Percentiles rank a stretch among this genome's conserved stretches.
These are phyloP conservation scores for Lacerta viridis DNA, from an alignment of 2,797 vertebrate genomes.

Conservation along the genomic window DNA sequence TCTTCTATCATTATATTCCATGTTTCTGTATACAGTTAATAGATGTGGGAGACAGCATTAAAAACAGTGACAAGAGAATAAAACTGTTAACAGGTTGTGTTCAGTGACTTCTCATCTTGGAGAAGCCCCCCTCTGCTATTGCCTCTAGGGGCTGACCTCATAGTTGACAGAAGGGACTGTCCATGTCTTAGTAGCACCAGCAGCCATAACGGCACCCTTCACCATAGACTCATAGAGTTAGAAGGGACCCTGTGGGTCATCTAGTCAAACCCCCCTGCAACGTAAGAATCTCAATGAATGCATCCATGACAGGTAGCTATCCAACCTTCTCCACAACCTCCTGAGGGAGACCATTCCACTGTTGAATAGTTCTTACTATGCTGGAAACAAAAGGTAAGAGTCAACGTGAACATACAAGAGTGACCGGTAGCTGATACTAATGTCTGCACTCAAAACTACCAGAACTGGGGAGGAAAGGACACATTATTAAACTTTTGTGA, in stretches of 20 bases:
- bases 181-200: neutral
- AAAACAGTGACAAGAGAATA: neutral
- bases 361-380: no score
- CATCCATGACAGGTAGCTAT: no score
- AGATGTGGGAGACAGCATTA: neutral
- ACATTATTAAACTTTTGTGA: neutral
- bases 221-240: no score
- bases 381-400: neutral
- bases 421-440: no score
- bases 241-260: no score
- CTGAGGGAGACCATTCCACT: no score
- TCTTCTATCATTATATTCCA: neutral
- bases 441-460: neutral
- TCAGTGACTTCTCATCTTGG: neutral
- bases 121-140: neutral
- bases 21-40: neutral
- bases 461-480: neutral
- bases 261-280: no score
- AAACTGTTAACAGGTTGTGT: neutral
- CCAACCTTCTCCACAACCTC: no score
- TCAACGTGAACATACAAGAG: neutral
- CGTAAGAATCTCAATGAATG: no score
- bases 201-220: neutral
- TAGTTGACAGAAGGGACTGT: neutral
- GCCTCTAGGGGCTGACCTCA: neutral